Evolutionary conservation across 2,113 vertebrate species (phyloP), one percentile per base, ranked within the genome.

Genomic region (Lampris incognitus): DNA sequence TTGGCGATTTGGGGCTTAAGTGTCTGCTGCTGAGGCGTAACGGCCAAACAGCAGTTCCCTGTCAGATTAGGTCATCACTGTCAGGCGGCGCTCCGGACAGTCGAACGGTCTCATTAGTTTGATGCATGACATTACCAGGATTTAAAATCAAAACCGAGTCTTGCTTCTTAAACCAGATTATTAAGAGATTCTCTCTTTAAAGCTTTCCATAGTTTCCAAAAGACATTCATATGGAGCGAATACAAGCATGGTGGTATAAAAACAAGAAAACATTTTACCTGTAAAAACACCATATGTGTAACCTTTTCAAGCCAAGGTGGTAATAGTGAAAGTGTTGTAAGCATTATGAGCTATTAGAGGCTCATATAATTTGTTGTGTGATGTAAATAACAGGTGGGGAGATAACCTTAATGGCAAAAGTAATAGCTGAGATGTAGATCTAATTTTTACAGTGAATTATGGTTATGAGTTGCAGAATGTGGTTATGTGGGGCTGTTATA

Each of bases 31-130:
- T 87, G 88, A 79, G 85, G 86, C 87, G 81, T 83, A 84, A 76
- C 78, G 57, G 72, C 76, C 74, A 76, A 82, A 87, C 81, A 86
- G 86, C 73, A 82, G 78, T 64, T 86, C 76, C 70, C 81, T 66
- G 59, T 85, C 76, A 64, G 84, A 88, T 91, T 88, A 85, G 78
- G 72, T 83, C 77, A 76, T 89, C 76, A 81, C 81, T 87, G 82
- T 88, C 82, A 87, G 84, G 52, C 51, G 70, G 70, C 50, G 65
- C 56, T 44, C 68, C 5, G 79, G 70, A 51, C 73, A 52, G 76
- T 83, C 76, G 76, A 82, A 90, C 66, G 76, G 79, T 86, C 72
- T 82, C 78, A 86, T 90, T 88, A 92, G 76, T 69, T 46, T 72
- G 61, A 78, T 41, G 60, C 62, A 44, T 85, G 78, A 81, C 85